phyloP scores from a whole-genome alignment of 2,888 invertebrate species.

The Entomobrya proxima region DNA sequence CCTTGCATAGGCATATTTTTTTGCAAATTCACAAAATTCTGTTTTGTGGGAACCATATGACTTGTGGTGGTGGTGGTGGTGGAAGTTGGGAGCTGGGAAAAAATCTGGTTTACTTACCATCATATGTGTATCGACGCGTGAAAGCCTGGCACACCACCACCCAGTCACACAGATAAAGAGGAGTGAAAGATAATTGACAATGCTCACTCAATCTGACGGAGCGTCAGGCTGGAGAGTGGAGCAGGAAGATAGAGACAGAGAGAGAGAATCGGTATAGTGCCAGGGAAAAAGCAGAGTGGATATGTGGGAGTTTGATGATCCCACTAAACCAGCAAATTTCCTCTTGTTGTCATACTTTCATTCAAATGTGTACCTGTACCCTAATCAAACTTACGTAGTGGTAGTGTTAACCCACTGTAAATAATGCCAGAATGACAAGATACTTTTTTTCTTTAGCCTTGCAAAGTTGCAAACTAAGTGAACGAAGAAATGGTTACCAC shows the following conservation, averaged over 20 bases:
- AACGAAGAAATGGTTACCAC: no score
- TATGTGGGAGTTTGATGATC: neutral
- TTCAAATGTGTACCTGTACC: no score
- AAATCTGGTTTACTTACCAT: neutral
- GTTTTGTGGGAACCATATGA: no score
- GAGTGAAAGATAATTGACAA: conserved; percentile 38
- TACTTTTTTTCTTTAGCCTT: neutral
- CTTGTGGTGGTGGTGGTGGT: no score
- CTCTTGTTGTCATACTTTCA: neutral
- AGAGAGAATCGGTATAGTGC: neutral
- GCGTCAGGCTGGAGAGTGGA: neutral
- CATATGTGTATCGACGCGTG: neutral
- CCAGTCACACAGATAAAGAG: neutral
- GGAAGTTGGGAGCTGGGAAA: neutral
- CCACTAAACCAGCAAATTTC: neutral
- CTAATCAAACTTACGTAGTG: no score
- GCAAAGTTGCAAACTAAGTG: neutral
- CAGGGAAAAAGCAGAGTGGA: no score
- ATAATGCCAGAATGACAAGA: neutral
- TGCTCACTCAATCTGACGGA: conserved; percentile 16
- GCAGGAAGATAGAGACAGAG: neutral
- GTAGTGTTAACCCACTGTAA: neutral
- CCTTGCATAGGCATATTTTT: no score
- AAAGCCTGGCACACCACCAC: neutral
- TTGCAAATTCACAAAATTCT: no score